phyloP scores from a whole-genome alignment of 2,113 vertebrate genomes.

The Athene cunicularia region DNA sequence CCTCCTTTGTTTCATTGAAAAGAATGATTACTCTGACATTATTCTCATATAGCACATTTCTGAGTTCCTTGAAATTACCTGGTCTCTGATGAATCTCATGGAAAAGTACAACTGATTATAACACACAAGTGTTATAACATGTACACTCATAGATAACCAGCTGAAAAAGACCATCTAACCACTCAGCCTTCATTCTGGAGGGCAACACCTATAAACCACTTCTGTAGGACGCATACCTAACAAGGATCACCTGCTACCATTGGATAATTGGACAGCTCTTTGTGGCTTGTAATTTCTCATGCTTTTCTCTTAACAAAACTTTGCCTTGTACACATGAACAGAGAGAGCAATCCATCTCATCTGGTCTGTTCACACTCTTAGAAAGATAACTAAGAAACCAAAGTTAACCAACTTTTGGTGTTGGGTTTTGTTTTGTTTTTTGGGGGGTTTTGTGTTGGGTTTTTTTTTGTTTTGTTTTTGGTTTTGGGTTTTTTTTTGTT shows the following conservation, averaged over 20 bases:
- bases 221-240: background rate
- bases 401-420: background rate
- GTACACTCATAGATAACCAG: background rate
- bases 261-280: background rate
- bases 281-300: background rate
- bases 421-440: too few relatives aligned
- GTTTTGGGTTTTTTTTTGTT: too few relatives aligned
- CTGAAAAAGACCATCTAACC: background rate
- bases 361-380: background rate
- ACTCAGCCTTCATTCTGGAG: background rate
- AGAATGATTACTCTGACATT: background rate
- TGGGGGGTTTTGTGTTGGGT: too few relatives aligned
- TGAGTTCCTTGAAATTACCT: background rate
- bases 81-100: background rate
- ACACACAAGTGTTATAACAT: background rate
- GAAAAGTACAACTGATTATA: background rate
- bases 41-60: background rate
- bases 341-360: background rate
- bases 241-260: background rate
- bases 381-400: background rate
- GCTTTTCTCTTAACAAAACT: background rate
- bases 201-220: background rate
- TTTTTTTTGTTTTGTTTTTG: too few relatives aligned
- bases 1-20: background rate
- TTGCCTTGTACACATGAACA: background rate